Percentiles rank a stretch among this genome's conserved stretches.
Conservation (phyloP, 2,113 vertebrate species). For the Syngnathoides biaculeatus region DNA sequence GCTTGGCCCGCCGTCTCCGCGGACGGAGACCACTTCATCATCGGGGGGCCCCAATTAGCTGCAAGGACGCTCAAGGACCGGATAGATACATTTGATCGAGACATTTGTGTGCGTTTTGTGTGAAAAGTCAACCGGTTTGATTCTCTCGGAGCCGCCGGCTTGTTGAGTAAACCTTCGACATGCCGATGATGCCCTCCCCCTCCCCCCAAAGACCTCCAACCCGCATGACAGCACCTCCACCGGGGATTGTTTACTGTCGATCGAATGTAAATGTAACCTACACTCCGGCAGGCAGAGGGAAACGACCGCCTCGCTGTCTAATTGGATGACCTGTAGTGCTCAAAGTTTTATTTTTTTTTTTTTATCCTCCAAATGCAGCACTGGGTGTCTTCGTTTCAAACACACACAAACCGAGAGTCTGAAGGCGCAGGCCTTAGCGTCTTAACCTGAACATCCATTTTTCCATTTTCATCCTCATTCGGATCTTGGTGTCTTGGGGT, state of each 20-base stretch:
- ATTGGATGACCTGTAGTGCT: slow-evolving; percentile 15
- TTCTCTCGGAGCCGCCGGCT: slow-evolving; percentile 45
- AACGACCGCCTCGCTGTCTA: slow-evolving; percentile 3
- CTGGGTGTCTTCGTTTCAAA: slow-evolving; percentile 8
- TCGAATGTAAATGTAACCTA: slow-evolving; percentile 27
- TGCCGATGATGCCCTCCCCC: slow-evolving; percentile 30
- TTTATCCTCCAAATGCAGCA: slow-evolving; percentile 10
- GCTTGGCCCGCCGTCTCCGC: slow-evolving; percentile 34
- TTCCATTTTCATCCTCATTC: not conserved
- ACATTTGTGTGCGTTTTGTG: slow-evolving; percentile 12
- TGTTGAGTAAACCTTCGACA: slow-evolving; percentile 56
- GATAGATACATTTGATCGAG: slow-evolving; percentile 2
- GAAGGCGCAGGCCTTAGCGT: not conserved
- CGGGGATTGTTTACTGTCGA: slow-evolving; percentile 39
- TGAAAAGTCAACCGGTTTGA: slow-evolving; percentile 55
- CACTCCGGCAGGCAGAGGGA: not conserved
- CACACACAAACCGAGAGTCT: not conserved
- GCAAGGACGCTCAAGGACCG: slow-evolving; percentile 22
- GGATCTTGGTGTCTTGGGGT: no score
- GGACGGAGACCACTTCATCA: slow-evolving; percentile 43
- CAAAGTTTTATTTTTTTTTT: slow-evolving; percentile 18
- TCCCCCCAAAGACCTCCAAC: slow-evolving; percentile 8
- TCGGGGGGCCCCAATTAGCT: slow-evolving; percentile 47
- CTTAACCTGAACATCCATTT: not conserved
- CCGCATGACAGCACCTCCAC: slow-evolving; percentile 25